Evolutionary conservation across 2,113 vertebrate genomes (phyloP), one percentile per base, ranked within the genome.

Genomic region (Meles meles): DNA sequence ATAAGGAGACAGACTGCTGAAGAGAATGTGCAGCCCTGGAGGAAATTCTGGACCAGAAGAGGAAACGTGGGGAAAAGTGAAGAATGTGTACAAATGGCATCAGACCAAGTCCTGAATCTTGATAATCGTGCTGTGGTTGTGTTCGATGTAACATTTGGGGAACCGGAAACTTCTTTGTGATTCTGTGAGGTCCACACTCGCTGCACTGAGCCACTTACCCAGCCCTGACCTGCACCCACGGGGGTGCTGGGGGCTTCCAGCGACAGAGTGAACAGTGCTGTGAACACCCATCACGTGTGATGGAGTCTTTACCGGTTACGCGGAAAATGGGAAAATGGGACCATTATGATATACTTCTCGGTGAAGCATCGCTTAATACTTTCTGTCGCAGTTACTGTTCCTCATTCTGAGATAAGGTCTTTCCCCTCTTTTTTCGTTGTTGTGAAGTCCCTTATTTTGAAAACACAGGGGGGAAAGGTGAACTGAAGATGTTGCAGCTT

Each of bases 171-270:
- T 23, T n/a, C 4, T 12, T 55, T 37, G 49, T 57, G 49, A 71
- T 69, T 20, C 47, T 80, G 25, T 39, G n/a, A 67, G n/a, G 39
- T 52, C 37, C 15, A 8, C 6, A 34, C 21, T 13, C 2, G 20
- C 52, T 5, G 21, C 1, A 3, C 59, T 5, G 47, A 69, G 37
- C 72, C 37, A n/a, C 20, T 65, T 27, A 34, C 27, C 14, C n/a
- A 31, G 7, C n/a, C 23, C 44, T 67, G 21, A 27, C 37, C 18
- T 9, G 11, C 11, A 12, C 2, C 37, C 37, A 4, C 0, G 2
- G 55, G 59, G 59, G 6, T 6, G 6, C 29, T 8, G 7, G n/a
- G 57, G 10, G 8, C 44, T 79, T 25, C 44, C 27, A 18, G 72
- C 8, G 4, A n/a, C 27, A n/a, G 47, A 47, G 11, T 2, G 59